Evolutionary conservation across 2,888 invertebrate genomes (phyloP), one percentile per base, ranked within the genome.

Genomic region (Eulithis prunata): DNA sequence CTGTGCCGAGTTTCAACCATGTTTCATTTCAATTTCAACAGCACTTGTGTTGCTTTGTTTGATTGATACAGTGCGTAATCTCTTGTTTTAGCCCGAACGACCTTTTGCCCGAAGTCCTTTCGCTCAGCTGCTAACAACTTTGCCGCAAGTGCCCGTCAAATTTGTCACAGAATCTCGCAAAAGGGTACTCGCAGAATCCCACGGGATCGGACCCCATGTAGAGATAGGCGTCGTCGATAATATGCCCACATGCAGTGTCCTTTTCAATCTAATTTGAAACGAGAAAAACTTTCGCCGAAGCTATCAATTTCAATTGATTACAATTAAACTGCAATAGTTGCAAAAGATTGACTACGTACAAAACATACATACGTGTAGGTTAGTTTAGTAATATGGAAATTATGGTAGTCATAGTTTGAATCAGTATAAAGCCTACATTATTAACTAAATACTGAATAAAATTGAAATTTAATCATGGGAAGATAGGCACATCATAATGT

Each of bases 61-160:
- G 89, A 90, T 90, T 89, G 88, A 91, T 91, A 89, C 81, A 86
- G 85, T 85, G 85, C 81, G 87, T 90, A 89, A 90, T 90, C 88
- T 89, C 84, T 83, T 82, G 82, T 83, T 82, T 82, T 79, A 78
- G 71, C 70, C 73, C 60, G 54, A 61, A 28, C 83, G 81, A 85
- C 83, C 85, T 84, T 75, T 64, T 80, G 80, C 75, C 81, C 80
- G 78, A 83, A 79, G 55, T 78, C 75, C 79, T 80, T 79, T 80
- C 74, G 74, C 69, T 46, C 54, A 57, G 56, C 56, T 66, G 54
- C 51, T 10, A 54, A 32, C 21, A 7, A 53, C 13, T 46, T 53
- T 66, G 53, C 52, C 8, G 14, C 63, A 49, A 49, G 46, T 60
- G 55, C 57, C 8, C 49, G 11, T 57, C 38, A 62, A 55, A 57